Base-by-base conservation (phyloP, 2,888 invertebrate species). In the Phania funesta region DNA sequence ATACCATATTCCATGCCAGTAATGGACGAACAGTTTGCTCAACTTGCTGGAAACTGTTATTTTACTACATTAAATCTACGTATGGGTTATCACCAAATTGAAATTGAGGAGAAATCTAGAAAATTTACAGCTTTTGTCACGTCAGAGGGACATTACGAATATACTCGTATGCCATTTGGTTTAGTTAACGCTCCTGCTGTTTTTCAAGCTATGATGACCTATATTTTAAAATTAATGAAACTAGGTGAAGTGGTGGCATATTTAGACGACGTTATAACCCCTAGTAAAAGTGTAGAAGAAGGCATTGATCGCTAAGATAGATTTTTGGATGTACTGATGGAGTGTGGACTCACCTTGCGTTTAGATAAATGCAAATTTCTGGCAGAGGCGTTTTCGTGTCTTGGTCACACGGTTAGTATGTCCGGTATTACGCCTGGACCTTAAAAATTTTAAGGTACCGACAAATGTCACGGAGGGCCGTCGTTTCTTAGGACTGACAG, bases 181-280 rank as follows among this genome's bases (percentile, higher is more conserved):
- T 26, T 83, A 4, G 71, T 80, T 20, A 84, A 83, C 38, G 81
- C 84, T 1, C 83, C 84, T 6, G 71, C 80, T 2, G 79, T 80
- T 7, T 52, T 84, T 18, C 80, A 84, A 20, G 26, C 29, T 1
- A 32, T 78, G 20, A 84, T 84, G 79, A 80, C 82, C 9, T 41
- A 54, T 13, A 7, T 80, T 9, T n/a, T 70, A 8, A 20, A 26
- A 6, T n/a, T 38, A 4, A 46, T 52, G 46, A 20, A 60, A 1
- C 60, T 41, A 4, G 68, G 52, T 44, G 52, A 52, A 13, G 50
- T 62, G n/a, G 26, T 68, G 16, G 68, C 48, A 0, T 75, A 75
- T 16, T 16, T 75, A 2, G 56, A 67, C 32, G 58, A 58, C 13
- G 58, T 67, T 11, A 13, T 50, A 5, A 62, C 62, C 4, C 68